Base-by-base conservation (phyloP, 2,113 vertebrate species). In the Diphyllodes magnificus region DNA sequence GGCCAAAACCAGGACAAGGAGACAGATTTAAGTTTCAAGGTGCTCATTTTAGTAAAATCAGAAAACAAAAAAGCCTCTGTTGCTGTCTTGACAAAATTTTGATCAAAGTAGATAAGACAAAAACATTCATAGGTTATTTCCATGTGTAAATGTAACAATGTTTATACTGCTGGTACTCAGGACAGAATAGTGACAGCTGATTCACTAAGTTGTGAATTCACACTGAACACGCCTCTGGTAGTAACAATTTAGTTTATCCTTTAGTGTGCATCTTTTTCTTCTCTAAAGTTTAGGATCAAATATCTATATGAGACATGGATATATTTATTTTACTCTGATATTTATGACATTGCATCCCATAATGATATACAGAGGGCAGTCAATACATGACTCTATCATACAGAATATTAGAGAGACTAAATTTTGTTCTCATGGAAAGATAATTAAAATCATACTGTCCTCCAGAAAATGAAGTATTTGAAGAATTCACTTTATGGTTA, bases 111-210 rank as follows among this genome's bases (percentile, higher is more conserved):
- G 42, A n/a, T 70, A 56, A 81, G 37, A 70, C 25, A 81, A 80
- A 95, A 88, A 37, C 4, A 44, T 86, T 88, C 21, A 21, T 17
- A 75, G 31, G 56, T 71, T 93, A 66, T 75, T 91, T 92, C 64
- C 35, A 25, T 0, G 0, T 77, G 47, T 68, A 79, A 86, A 5
- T 44, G 37, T n/a, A 88, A 37, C 6, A 76, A 42, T 21, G 66
- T 44, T 51, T 87, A 61, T 65, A 70, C 11, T 13, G 1, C 12
- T 16, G 24, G 35, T 35, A 35, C 16, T 10, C 54, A 47, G 39
- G 64, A 77, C 50, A 66, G 39, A 54, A 30, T 31, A 57, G 11
- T 35, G 66, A 64, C 30, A 86, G 65, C 13, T 59, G 53, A 47
- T 60, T 87, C 47, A 59, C n/a, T 66, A 47, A 71, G 14, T 57